Evolutionary conservation across 2,888 invertebrate genomes (phyloP).

Genomic region (Mylabris sibirica): DNA sequence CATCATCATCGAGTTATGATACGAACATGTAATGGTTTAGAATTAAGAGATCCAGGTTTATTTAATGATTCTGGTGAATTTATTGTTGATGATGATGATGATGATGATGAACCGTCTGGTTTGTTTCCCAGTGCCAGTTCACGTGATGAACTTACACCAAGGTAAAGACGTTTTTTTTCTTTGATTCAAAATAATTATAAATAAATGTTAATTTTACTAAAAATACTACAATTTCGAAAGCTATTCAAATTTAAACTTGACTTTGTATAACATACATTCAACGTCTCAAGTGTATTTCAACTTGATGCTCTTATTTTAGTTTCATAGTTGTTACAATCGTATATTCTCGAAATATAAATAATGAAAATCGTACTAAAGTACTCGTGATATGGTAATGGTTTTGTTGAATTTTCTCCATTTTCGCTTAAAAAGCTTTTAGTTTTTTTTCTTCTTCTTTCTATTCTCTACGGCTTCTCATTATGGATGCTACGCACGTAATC

Average conservation of each 20-base stretch:
- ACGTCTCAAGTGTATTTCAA: background rate
- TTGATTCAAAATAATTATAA: background rate
- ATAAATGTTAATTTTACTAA: background rate
- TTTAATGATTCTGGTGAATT: slow-evolving; percentile 55
- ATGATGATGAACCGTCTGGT: slow-evolving; percentile 60
- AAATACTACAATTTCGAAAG: slow-evolving; percentile 4
- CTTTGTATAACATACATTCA: too few relatives aligned
- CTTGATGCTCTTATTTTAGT: too few relatives aligned
- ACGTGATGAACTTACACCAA: slow-evolving; percentile 65
- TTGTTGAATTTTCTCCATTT: too few relatives aligned
- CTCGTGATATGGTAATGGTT: too few relatives aligned
- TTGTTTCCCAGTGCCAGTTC: slow-evolving; percentile 67
- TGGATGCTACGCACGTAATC: too few relatives aligned
- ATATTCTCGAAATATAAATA: too few relatives aligned
- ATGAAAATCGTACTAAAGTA: too few relatives aligned
- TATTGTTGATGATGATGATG: slow-evolving; percentile 51
- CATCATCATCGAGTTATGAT: slow-evolving; percentile 70
- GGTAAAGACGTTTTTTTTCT: too few relatives aligned
- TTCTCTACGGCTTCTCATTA: too few relatives aligned
- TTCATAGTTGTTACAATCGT: too few relatives aligned
- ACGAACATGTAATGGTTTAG: slow-evolving; percentile 79
- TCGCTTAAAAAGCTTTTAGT: too few relatives aligned
- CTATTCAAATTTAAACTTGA: background rate
- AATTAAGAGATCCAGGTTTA: slow-evolving; percentile 67
- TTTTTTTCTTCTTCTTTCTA: too few relatives aligned